These are phyloP conservation scores for Dendroctonus valens DNA, from an alignment of 1,140 invertebrate species.

Conservation along the genomic window DNA sequence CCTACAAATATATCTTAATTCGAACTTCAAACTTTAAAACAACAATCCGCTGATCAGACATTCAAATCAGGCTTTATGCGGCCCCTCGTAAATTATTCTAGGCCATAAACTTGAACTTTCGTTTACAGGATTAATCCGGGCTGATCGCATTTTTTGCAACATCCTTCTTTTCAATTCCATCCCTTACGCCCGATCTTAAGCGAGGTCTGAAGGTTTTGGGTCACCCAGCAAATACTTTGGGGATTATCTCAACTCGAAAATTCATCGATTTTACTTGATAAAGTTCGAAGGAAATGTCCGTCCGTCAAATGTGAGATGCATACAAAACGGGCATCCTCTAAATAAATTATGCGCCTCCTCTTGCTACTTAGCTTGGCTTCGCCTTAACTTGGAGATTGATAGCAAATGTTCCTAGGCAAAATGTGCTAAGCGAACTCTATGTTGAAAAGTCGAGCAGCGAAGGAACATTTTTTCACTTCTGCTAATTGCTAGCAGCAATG, in stretches of 20 bases:
- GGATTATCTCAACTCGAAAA: slow-evolving; percentile 7
- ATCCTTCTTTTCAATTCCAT: slow-evolving; percentile 11
- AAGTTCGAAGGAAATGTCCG: slow-evolving; percentile 16
- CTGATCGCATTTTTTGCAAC: neutral
- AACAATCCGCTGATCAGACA: too few relatives aligned
- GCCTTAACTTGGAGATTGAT: slow-evolving; percentile 12
- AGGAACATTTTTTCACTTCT: too few relatives aligned
- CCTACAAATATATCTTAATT: too few relatives aligned
- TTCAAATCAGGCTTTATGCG: too few relatives aligned
- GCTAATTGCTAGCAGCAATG: too few relatives aligned
- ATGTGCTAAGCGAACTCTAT: neutral
- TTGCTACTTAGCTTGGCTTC: slow-evolving; percentile 12
- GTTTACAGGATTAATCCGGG: neutral
- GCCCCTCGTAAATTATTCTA: too few relatives aligned
- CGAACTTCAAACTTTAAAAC: too few relatives aligned
- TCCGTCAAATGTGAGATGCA: slow-evolving; percentile 18
- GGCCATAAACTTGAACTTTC: too few relatives aligned
- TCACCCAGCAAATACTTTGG: slow-evolving; percentile 14
- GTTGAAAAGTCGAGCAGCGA: too few relatives aligned
- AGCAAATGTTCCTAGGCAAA: neutral
- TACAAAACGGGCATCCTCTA: slow-evolving; percentile 12
- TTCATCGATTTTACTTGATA: slow-evolving; percentile 18
- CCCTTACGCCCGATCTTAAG: slow-evolving; percentile 12
- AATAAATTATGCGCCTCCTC: slow-evolving; percentile 21
- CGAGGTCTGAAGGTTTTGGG: slow-evolving; percentile 13